A percentile compares a stretch with the other conserved stretches of the same genome.
phyloP scores from a whole-genome alignment of 2,797 vertebrate genomes.

The Peromyscus attwateri region DNA sequence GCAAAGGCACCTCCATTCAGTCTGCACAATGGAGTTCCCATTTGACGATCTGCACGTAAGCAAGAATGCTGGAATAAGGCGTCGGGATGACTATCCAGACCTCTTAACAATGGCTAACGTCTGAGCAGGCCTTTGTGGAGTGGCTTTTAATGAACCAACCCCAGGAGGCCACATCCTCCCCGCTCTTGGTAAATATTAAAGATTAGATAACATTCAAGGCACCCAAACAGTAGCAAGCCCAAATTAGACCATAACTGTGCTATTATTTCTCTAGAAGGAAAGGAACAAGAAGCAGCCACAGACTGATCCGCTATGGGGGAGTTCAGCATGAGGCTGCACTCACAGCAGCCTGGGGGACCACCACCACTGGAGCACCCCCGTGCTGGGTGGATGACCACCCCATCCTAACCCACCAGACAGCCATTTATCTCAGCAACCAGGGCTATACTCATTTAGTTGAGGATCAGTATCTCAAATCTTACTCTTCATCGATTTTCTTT shows the following conservation, averaged over 20 bases:
- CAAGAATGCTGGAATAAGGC: not conserved
- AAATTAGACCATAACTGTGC: not conserved
- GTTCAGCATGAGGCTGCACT: rapidly evolving
- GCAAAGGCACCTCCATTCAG: rapidly evolving
- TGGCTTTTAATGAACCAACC: no score
- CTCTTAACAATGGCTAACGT: not conserved
- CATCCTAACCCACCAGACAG: rapidly evolving
- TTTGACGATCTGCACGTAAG: rapidly evolving
- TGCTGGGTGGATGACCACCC: rapidly evolving
- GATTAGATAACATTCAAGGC: not conserved
- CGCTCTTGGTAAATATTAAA: not conserved
- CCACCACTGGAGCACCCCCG: rapidly evolving
- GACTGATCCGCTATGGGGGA: not conserved
- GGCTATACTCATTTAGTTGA: not conserved
- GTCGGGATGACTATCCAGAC: rapidly evolving
- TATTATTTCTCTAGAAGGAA: not conserved
- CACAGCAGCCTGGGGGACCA: not conserved
- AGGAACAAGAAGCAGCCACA: not conserved
- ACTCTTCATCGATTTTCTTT: not conserved
- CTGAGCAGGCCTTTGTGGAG: not conserved
- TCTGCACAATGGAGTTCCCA: not conserved
- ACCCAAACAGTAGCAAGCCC: not conserved
- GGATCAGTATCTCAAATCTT: not conserved
- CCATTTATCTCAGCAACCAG: not conserved
- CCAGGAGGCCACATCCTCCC: no score